Percentiles rank a stretch among this genome's conserved stretches.
phyloP scores from a whole-genome alignment of 1,140 invertebrate genomes.

The Camponotus pennsylvanicus region DNA sequence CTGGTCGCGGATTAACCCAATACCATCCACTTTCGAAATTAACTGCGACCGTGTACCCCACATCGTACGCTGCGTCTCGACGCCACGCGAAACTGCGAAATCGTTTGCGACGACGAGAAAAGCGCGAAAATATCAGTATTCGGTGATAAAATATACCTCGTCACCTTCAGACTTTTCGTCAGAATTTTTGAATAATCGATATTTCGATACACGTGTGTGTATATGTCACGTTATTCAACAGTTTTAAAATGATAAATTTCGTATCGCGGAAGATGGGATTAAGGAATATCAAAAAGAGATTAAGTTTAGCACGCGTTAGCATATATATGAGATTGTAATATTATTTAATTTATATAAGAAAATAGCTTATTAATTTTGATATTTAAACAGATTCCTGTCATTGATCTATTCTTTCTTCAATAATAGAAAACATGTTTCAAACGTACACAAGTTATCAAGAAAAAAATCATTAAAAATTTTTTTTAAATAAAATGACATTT shows the following conservation, averaged over 20 bases:
- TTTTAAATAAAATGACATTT: too few species aligned
- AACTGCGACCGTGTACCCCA: slow-evolving; percentile 32
- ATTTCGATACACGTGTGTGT: not conserved
- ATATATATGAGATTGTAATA: not conserved
- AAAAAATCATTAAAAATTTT: too few species aligned
- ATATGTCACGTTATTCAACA: not conserved
- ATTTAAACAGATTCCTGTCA: not conserved
- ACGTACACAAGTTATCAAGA: too few species aligned
- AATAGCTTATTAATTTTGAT: not conserved
- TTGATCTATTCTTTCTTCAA: not conserved
- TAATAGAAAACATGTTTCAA: too few species aligned
- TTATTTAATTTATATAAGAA: not conserved
- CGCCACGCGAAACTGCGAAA: not conserved
- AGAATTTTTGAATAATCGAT: not conserved
- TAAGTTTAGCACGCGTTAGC: not conserved
- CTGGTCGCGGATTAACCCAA: slow-evolving; percentile 58
- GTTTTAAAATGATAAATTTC: slow-evolving; percentile 2
- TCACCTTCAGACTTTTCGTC: not conserved
- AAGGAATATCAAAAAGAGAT: too few species aligned
- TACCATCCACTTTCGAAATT: slow-evolving; percentile 66
- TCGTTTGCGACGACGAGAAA: slow-evolving; percentile 7
- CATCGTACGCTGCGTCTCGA: slow-evolving; percentile 16
- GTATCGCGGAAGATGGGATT: not conserved
- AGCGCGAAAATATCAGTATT: not conserved
- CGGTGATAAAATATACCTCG: not conserved